Conservation (phyloP, 2,113 vertebrate genomes). For the Parotia lawesii region DNA sequence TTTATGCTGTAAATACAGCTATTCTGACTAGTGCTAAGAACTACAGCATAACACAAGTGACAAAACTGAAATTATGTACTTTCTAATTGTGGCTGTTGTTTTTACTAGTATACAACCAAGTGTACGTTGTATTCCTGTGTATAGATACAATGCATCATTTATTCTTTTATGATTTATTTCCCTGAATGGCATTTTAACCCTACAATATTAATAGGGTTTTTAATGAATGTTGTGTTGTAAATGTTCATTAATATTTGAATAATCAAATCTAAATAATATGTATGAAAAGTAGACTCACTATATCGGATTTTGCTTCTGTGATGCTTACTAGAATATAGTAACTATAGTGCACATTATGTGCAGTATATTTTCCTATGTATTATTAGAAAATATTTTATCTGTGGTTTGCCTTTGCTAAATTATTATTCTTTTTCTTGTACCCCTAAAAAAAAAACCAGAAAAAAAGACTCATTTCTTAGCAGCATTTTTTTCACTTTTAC, state of each 20-base stretch:
- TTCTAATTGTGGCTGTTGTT: background rate
- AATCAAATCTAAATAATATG: background rate
- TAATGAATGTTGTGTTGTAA: background rate
- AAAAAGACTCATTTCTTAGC: background rate
- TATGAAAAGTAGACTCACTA: background rate
- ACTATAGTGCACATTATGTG: background rate
- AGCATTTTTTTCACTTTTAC: slow-evolving; percentile 2
- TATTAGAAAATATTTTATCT: slow-evolving; percentile 11
- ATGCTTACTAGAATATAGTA: background rate
- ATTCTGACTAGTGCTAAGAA: background rate
- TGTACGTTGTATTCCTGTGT: background rate
- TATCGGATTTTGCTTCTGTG: background rate
- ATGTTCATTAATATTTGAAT: background rate
- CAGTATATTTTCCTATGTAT: background rate
- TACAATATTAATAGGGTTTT: background rate
- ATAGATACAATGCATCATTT: background rate
- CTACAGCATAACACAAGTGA: background rate
- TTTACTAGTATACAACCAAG: background rate
- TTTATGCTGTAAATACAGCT: background rate
- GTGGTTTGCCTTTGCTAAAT: background rate
- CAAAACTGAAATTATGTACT: background rate
- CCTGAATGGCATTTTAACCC: background rate
- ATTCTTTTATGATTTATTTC: background rate
- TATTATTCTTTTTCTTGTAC: background rate
- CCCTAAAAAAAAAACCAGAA: background rate